Percentiles rank a stretch among this genome's conserved stretches.
Conservation (phyloP, 2,888 invertebrate genomes). For the Myopa tessellatipennis region DNA sequence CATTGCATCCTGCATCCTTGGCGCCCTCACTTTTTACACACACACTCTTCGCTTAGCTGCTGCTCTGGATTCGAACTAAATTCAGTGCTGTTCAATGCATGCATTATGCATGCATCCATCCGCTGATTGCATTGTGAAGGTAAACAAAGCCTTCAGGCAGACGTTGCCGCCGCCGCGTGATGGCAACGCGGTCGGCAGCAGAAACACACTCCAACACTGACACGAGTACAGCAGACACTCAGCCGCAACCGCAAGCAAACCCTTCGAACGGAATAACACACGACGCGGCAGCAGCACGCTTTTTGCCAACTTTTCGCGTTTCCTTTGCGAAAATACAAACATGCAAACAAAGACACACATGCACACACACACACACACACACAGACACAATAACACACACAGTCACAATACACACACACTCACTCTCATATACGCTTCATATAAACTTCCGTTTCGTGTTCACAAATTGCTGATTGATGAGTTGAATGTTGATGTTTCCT, state of each 20-base stretch:
- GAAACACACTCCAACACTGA: not conserved
- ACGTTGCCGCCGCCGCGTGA: not conserved
- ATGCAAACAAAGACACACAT: not conserved
- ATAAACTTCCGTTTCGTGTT: slow-evolving; percentile 31
- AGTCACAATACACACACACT: not conserved
- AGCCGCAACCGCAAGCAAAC: not conserved
- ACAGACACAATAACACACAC: not conserved
- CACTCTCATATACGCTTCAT: not conserved
- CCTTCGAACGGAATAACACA: not conserved
- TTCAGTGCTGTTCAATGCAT: not conserved
- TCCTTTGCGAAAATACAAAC: slow-evolving; percentile 16
- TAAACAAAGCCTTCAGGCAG: slow-evolving; percentile 1
- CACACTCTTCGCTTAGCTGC: not conserved
- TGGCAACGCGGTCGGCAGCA: not conserved
- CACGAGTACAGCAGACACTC: not conserved
- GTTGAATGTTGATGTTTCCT: slow-evolving; percentile 39
- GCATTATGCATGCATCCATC: slow-evolving; percentile 8
- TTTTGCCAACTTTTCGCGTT: slow-evolving; percentile 9
- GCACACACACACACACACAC: not conserved
- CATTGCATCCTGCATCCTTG: too few species aligned
- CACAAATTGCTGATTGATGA: slow-evolving; percentile 39
- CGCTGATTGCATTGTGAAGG: not conserved
- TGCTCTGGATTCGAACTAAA: not conserved
- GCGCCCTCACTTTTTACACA: too few species aligned
- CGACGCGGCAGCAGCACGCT: not conserved